Base-by-base conservation (phyloP, 2,797 vertebrate species). In the Harpagifer antarcticus region DNA sequence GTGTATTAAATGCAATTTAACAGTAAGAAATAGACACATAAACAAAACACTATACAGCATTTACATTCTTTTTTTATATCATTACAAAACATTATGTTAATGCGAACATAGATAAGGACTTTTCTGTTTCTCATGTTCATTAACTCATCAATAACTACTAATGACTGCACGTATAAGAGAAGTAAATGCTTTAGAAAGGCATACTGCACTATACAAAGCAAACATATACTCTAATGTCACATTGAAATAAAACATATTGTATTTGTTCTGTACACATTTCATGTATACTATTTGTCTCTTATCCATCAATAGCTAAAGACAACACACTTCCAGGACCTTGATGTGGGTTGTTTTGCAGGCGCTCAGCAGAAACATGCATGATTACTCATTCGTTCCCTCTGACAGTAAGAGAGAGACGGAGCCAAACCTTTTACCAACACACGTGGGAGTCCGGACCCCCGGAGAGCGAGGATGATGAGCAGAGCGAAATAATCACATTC, bases 361-460 rank as follows among this genome's bases (percentile, higher is more conserved):
- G 64, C 23, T 79, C 74, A 73, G 56, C 79, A 71, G 47, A 85
- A 76, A 68, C 52, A 74, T 44, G 19, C 68, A 72, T 56, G 84
- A 84, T 92, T 84, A 92, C 87, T 91, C 85, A 89, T 91, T 68
- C 3, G 59, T 86, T 86, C 84, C 82, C 82, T 85, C 74, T 87
- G 82, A 88, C 82, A 68, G 57, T 77, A 80, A 87, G 74, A 78
- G 33, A 76, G 76, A 90, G 78, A 70, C 14, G 0, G 52, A 83
- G 83, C 81, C 72, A 62, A 78, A 61, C 43, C 72, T 76, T 87
- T 86, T 82, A 87, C 69, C 74, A 85, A 88, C 86, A 85, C 73
- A 81, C 23, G 88, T 87, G 84, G 88, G 88, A 73, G 80, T 85
- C 58, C 15, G 48, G 79, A 76, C 80, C 81, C 86, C 86, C 68